Evolutionary conservation across 37 sponge, comb jelly and placozoan genomes (phyloP), one percentile per base, ranked within the genome.

Genomic region (Theonella swinhoei): DNA sequence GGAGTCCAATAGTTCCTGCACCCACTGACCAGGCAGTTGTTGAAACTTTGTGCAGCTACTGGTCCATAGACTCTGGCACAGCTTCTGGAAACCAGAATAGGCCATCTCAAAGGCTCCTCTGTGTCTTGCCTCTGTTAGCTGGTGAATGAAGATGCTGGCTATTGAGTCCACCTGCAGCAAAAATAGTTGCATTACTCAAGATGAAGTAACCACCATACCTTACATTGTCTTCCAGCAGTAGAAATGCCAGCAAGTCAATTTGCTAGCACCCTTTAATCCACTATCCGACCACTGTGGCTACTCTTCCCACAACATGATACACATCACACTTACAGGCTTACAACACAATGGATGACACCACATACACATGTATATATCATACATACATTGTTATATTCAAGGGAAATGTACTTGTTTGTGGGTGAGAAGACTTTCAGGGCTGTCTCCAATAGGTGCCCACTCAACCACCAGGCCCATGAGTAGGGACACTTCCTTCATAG

Each of bases 101-200:
- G 89, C 91, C 87, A 93, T 87, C 77, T 96, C 97, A 82, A 96
- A 93, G 0, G 94, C 97, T 41, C 97, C 97, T 38, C 89, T 42
- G 67, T 96, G 97, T 39, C 92, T 62, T 23, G 92, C 93, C 74
- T 91, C 87, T 17, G 80, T 91, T 35, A 96, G 81, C 64, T 91
- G 88, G 31, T 84, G 64, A 36, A 80, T 85, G 76, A 93, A 89
- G 37, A 96, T 81, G 39, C 66, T 63, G 38, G 91, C 89, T 39
- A 96, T 78, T 38, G 30, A 36, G 8, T 69, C 62, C 36, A 93
- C 26, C 90, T 93, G 64, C 2, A 67, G 5, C 0, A 78, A 78
- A 70, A 62, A 32, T n/a, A n/a, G n/a, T n/a, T n/a, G n/a, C n/a
- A n/a, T n/a, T 2, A 80, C n/a, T n/a, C n/a, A n/a, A n/a, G n/a